phyloP scores from a whole-genome alignment of 2,113 vertebrate genomes.

The Spilogale gracilis region DNA sequence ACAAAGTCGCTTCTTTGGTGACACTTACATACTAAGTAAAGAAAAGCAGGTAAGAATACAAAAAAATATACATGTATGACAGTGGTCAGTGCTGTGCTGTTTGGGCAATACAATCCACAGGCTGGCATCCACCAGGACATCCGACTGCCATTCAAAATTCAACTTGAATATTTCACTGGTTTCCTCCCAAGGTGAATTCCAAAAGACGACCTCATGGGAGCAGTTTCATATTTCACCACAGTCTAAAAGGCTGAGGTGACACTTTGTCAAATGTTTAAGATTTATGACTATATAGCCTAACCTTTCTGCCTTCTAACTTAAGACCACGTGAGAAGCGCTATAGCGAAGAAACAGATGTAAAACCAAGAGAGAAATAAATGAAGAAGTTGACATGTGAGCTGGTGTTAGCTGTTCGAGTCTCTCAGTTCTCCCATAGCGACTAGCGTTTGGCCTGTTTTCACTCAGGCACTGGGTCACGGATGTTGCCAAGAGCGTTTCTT shows the following conservation, averaged over 20 bases:
- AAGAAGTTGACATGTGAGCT: neutral
- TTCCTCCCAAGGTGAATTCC: neutral
- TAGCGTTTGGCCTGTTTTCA: neutral
- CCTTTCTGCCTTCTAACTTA: neutral
- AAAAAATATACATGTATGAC: neutral
- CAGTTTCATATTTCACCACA: neutral
- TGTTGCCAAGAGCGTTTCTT: neutral
- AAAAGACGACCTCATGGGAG: neutral
- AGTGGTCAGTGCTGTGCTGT: neutral
- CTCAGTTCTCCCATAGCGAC: neutral
- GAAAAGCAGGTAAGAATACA: neutral
- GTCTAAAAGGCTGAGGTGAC: neutral
- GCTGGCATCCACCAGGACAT: neutral
- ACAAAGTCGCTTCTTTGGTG: neutral
- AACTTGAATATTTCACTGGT: neutral
- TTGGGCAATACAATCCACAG: neutral
- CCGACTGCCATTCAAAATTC: neutral
- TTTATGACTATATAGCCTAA: neutral
- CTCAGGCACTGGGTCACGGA: neutral
- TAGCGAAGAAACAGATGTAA: neutral
- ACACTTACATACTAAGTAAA: neutral
- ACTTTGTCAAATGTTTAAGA: slow-evolving; percentile 43
- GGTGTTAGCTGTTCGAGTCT: neutral
- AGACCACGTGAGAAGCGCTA: neutral
- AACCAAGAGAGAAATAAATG: neutral